Conservation (phyloP, 2,113 vertebrate species). For the Apodemus sylvaticus region DNA sequence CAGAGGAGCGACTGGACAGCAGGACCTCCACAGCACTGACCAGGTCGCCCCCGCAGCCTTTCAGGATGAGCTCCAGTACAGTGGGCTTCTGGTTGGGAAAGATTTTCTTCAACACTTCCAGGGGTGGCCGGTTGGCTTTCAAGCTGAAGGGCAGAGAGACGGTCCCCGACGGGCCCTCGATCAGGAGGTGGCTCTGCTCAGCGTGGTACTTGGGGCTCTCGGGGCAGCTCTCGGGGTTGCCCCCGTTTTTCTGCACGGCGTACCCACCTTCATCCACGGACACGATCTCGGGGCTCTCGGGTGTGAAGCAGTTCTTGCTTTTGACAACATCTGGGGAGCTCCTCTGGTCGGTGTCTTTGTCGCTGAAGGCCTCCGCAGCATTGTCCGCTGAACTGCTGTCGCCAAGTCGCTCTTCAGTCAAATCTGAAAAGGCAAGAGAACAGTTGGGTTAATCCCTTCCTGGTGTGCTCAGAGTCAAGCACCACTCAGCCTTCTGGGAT, state of each 20-base stretch:
- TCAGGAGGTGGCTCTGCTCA: conserved; percentile 92
- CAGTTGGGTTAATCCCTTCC: conserved; percentile 68
- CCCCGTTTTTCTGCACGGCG: conserved; percentile 85
- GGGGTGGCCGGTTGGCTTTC: conserved; percentile 94
- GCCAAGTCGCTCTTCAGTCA: conserved; percentile 89
- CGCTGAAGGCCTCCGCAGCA: conserved; percentile 89
- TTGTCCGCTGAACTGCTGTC: conserved; percentile 89
- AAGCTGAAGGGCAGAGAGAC: conserved; percentile 94
- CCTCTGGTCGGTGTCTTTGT: conserved; percentile 93
- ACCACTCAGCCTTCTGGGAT: background rate
- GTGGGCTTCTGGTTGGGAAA: conserved; percentile 97
- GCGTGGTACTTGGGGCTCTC: conserved; percentile 90
- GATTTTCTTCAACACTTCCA: conserved; percentile 97
- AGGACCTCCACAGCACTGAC: conserved; percentile 97
- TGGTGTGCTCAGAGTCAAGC: background rate
- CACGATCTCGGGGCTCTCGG: conserved; percentile 91
- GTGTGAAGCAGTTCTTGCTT: conserved; percentile 90
- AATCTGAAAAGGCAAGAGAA: conserved; percentile 86
- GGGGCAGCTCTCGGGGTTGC: conserved; percentile 85
- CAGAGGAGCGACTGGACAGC: conserved; percentile 91
- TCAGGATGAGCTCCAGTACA: conserved; percentile 96
- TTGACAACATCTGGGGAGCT: conserved; percentile 93
- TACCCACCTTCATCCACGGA: conserved; percentile 91
- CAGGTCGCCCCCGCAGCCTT: conserved; percentile 96
- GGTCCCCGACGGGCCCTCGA: conserved; percentile 93